phyloP scores from a whole-genome alignment of 1,140 invertebrate species.

The Venustaconcha ellipsiformis region DNA sequence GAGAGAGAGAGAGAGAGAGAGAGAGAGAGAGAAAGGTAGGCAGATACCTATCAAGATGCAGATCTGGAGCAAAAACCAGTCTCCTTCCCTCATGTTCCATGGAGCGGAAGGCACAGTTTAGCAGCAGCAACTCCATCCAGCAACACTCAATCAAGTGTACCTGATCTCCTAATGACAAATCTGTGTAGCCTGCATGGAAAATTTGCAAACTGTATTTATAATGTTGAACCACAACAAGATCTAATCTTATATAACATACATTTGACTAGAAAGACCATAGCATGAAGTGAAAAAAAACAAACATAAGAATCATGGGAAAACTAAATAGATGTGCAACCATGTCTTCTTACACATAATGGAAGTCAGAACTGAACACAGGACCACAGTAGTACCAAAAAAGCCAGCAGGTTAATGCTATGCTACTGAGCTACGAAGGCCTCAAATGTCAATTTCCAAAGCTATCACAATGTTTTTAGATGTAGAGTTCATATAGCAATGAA shows the following conservation, averaged over 20 bases:
- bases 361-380: too few relatives aligned
- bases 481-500: too few relatives aligned
- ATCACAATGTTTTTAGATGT: too few relatives aligned
- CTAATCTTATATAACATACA: background rate
- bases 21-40: background rate
- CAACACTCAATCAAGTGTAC: slow-evolving; percentile 65
- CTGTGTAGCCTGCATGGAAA: slow-evolving; percentile 54
- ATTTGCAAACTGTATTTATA: background rate
- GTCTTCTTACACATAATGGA: too few relatives aligned
- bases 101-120: slow-evolving; percentile 63
- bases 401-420: too few relatives aligned
- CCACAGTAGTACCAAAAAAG: too few relatives aligned
- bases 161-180: slow-evolving; percentile 60
- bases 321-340: too few relatives aligned
- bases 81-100: slow-evolving; percentile 57
- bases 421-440: too few relatives aligned
- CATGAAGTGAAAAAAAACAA: too few relatives aligned
- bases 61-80: slow-evolving; percentile 62
- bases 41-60: slow-evolving; percentile 58
- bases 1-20: too few relatives aligned
- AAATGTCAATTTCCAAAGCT: too few relatives aligned
- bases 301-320: background rate
- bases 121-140: slow-evolving; percentile 64
- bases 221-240: background rate
- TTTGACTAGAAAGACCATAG: too few relatives aligned